Conservation (phyloP, 2,797 vertebrate species). For the Platalea minor region DNA sequence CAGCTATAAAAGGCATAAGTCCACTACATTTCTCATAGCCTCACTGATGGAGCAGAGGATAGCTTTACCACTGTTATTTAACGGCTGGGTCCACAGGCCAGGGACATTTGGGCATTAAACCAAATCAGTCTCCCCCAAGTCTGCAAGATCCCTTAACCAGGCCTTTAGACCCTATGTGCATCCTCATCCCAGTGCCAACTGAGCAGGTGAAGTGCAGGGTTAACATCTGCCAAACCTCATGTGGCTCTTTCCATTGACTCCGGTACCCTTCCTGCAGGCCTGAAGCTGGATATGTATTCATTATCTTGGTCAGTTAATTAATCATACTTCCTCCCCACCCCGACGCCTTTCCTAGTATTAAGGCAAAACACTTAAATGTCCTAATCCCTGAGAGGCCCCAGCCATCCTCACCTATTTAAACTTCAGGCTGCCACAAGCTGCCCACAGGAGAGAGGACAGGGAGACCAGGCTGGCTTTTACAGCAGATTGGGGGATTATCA, state of each 20-base stretch:
- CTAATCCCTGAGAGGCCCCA: neutral
- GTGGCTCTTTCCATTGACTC: neutral
- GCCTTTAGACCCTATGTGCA: rapidly evolving
- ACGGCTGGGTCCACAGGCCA: neutral
- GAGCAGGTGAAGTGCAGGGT: neutral
- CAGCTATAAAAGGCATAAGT: neutral
- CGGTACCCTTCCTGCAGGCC: neutral
- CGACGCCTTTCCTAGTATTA: neutral
- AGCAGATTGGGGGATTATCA: neutral
- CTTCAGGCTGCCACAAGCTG: neutral
- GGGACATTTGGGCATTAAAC: neutral
- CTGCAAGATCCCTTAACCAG: neutral
- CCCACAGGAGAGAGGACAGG: neutral
- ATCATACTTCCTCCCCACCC: no score
- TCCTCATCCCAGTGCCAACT: neutral
- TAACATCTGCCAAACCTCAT: neutral
- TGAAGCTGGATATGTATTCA: neutral
- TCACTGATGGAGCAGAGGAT: neutral
- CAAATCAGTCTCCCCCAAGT: neutral
- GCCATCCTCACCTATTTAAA: neutral
- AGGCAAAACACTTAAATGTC: neutral
- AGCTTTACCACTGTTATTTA: neutral
- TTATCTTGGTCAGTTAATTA: conserved; percentile 11
- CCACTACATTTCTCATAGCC: neutral
- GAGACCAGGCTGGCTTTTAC: neutral